phyloP scores from a whole-genome alignment of 2,797 vertebrate species.

The Pangasius mekongensis region DNA sequence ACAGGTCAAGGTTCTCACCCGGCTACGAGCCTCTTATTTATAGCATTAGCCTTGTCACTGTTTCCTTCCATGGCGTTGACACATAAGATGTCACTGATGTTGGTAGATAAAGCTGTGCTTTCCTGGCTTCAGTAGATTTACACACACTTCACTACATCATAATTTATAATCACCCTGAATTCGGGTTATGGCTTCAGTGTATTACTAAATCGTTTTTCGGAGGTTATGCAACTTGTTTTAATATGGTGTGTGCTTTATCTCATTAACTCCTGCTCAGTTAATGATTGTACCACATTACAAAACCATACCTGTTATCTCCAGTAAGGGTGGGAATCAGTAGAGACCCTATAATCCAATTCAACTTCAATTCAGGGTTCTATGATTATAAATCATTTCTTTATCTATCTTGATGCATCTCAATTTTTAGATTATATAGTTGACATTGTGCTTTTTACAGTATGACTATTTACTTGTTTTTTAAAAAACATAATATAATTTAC shows the following conservation, averaged over 20 bases:
- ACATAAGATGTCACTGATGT: background rate
- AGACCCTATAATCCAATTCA: background rate
- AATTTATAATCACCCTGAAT: conserved; percentile 10
- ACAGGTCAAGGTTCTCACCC: conserved; percentile 55
- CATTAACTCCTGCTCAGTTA: background rate
- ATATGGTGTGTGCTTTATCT: background rate
- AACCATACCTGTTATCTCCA: background rate
- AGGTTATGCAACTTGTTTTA: background rate
- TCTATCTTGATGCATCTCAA: background rate
- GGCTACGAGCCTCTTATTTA: conserved; percentile 27
- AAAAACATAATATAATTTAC: background rate
- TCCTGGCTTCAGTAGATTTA: conserved; percentile 13
- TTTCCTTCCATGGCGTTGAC: conserved; percentile 18
- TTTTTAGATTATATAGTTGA: background rate
- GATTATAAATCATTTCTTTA: background rate
- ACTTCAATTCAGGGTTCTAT: background rate
- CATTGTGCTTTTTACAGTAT: background rate
- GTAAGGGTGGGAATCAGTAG: background rate
- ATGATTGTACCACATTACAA: background rate
- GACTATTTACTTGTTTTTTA: background rate
- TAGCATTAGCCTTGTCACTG: conserved; percentile 30
- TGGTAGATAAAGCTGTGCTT: conserved; percentile 26
- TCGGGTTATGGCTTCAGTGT: background rate
- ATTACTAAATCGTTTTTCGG: conserved; percentile 12
- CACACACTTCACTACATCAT: conserved; percentile 4